Percentiles rank a stretch among this genome's conserved stretches.
Evolutionary conservation across 1,140 invertebrate genomes (phyloP).

Genomic region (Trinorchestia longiramus): DNA sequence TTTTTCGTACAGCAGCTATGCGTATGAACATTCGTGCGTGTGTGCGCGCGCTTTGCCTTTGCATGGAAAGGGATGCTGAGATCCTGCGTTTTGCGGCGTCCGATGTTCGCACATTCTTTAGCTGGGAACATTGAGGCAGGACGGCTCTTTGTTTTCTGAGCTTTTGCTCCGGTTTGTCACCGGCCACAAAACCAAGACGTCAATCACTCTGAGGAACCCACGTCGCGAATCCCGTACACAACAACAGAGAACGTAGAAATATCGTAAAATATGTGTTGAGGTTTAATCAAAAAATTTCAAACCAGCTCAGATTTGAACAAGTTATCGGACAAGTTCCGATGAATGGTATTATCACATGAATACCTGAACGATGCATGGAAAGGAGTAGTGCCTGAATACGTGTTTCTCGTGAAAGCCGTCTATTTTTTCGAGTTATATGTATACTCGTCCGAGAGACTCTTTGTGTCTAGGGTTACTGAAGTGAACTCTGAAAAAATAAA

Average conservation of each 20-base stretch:
- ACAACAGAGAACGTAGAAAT: not conserved
- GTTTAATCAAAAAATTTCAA: not conserved
- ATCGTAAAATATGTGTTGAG: not conserved
- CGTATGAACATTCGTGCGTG: not conserved
- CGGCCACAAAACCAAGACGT: constrained; percentile 20
- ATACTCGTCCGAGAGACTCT: not conserved
- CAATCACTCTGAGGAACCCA: not conserved
- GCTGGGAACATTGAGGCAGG: not conserved
- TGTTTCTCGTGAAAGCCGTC: not conserved
- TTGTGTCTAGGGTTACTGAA: not conserved
- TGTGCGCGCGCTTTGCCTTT: not conserved
- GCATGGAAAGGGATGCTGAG: not conserved
- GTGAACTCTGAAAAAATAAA: not conserved
- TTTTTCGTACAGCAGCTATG: not conserved
- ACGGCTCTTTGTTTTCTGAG: not conserved
- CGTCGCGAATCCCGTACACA: not conserved
- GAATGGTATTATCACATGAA: not conserved
- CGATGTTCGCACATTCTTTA: constrained; percentile 21
- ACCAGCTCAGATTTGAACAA: not conserved
- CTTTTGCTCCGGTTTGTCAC: constrained; percentile 37
- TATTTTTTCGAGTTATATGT: not conserved
- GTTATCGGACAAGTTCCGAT: not conserved
- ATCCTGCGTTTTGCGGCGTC: not conserved
- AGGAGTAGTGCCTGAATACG: not conserved
- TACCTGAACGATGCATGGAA: not conserved